These are phyloP conservation scores for Pelosia muscerda DNA, from an alignment of 2,888 invertebrate genomes.

Conservation along the genomic window DNA sequence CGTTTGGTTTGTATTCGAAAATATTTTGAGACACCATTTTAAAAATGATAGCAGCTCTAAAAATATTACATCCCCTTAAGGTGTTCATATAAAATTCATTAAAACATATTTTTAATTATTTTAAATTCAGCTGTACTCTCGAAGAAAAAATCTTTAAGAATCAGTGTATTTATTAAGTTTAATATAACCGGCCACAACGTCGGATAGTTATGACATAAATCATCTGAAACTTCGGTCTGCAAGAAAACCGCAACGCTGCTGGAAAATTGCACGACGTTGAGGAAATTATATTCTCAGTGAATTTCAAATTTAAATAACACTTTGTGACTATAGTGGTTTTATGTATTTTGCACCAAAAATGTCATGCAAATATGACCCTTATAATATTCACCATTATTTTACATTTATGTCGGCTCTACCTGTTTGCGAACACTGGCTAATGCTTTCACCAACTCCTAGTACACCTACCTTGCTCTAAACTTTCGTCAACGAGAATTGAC, in stretches of 20 bases:
- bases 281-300: neutral
- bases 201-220: constrained; percentile 13
- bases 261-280: neutral
- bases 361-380: neutral
- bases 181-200: neutral
- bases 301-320: neutral
- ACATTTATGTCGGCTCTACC: too few relatives aligned
- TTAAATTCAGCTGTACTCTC: neutral
- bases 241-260: constrained; percentile 12
- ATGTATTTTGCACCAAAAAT: neutral
- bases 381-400: neutral
- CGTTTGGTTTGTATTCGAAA: neutral
- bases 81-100: neutral
- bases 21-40: too few relatives aligned
- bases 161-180: neutral
- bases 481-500: too few relatives aligned
- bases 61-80: neutral
- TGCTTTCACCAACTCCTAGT: too few relatives aligned
- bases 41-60: neutral
- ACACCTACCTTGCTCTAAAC: too few relatives aligned
- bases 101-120: neutral
- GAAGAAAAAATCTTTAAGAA: neutral
- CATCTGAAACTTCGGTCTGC: constrained; percentile 12
- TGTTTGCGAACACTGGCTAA: too few relatives aligned
- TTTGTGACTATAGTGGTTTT: neutral